Percentiles rank a stretch among this genome's conserved stretches.
These are phyloP conservation scores for Crepidodera aurea DNA, from an alignment of 2,888 invertebrate species.

Conservation along the genomic window DNA sequence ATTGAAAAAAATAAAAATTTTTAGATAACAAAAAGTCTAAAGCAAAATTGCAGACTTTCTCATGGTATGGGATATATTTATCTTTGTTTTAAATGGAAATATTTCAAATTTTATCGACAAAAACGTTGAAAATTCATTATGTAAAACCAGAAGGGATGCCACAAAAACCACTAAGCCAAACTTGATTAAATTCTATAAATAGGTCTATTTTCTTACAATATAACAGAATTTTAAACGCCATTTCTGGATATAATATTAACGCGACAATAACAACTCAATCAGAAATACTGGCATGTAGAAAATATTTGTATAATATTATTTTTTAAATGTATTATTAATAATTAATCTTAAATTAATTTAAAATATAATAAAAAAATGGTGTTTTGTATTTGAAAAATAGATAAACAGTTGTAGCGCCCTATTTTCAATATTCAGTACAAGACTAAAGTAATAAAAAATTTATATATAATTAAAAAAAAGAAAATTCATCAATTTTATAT, in stretches of 20 bases:
- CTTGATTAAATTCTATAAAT: conserved; percentile 31
- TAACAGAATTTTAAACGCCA: conserved; percentile 9
- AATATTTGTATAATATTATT: no score
- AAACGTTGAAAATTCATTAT: conserved; percentile 27
- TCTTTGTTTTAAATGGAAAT: conserved; percentile 16
- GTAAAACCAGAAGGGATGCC: conserved; percentile 20
- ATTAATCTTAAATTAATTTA: no score
- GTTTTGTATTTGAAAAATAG: no score
- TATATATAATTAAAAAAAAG: no score
- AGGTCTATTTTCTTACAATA: conserved; percentile 15
- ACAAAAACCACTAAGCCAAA: conserved; percentile 31
- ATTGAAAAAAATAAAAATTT: conserved; percentile 12
- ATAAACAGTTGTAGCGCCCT: no score
- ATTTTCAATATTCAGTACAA: no score
- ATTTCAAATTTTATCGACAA: conserved; percentile 23
- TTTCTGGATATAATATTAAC: conserved; percentile 4
- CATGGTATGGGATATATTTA: conserved; percentile 18
- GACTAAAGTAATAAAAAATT: no score
- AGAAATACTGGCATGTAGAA: no score
- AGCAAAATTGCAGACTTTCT: conserved; percentile 18
- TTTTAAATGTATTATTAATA: no score
- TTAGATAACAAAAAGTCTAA: conserved; percentile 23
- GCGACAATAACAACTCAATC: neutral
- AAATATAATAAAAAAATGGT: no score
- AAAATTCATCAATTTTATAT: no score